Conservation (phyloP, 2,888 invertebrate species). For the Luperina testacea region DNA sequence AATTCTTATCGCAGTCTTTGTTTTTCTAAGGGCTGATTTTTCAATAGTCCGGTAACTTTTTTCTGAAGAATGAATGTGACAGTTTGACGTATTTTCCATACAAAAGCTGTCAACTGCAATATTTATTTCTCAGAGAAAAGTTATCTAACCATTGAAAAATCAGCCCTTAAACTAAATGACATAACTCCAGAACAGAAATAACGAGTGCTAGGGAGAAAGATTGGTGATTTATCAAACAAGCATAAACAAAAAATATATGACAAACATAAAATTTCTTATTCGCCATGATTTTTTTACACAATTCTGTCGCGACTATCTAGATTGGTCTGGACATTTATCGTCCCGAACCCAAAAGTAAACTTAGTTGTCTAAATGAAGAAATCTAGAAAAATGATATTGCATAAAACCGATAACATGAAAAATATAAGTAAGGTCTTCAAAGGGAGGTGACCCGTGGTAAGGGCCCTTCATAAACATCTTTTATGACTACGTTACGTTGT, state of each 20-base stretch:
- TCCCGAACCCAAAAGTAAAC: conserved; percentile 1
- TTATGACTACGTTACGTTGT: conserved; percentile 74
- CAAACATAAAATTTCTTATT: conserved; percentile 5
- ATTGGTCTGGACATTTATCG: conserved; percentile 24
- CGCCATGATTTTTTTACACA: conserved; percentile 28
- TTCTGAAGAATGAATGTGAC: not conserved
- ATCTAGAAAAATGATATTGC: conserved; percentile 37
- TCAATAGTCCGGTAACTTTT: not conserved
- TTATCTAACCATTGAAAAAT: not conserved
- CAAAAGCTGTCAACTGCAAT: not conserved
- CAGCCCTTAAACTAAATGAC: not conserved
- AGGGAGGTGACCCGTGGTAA: conserved; percentile 62
- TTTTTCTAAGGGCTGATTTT: not conserved
- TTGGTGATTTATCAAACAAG: not conserved
- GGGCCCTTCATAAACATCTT: conserved; percentile 74
- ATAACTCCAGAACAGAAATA: not conserved
- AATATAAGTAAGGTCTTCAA: conserved; percentile 59
- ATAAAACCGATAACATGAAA: conserved; percentile 58
- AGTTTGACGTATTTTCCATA: not conserved
- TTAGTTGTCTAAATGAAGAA: conserved; percentile 35
- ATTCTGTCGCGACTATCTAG: conserved; percentile 18
- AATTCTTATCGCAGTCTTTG: not conserved
- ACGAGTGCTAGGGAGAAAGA: not conserved
- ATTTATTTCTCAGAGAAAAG: not conserved
- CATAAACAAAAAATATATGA: not conserved